Base-by-base conservation (phyloP, 1,140 invertebrate species). In the Bilobella aurantiaca region DNA sequence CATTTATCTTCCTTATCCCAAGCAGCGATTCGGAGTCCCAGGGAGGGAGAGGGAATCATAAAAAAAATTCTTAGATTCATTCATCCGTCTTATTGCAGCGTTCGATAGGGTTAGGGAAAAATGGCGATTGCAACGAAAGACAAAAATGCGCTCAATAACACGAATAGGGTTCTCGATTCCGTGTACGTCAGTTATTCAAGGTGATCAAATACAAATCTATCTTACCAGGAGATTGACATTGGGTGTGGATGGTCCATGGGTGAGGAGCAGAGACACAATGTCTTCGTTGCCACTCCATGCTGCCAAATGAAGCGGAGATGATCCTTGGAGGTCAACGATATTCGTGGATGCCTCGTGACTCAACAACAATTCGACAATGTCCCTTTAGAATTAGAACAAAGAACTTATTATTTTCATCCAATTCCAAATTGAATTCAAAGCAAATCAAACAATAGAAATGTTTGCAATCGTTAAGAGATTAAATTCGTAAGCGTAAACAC, bases 321-420 rank as follows among this genome's bases (percentile, higher is more conserved):
- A 93, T 18, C 91, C 91, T 75, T 90, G 86, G 49, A 82, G 81
- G 75, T 93, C 91, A 34, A 87, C 83, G 34, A 90, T 83, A 77
- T 94, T 94, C 30, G 90, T 87, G 1, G 89, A 91, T 1, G 93
- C 93, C 75, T 96, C 93, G 75, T 91, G 86, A 57, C 86, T 84
- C 60, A 96, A 79, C 56, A 98, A 79, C 21, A 93, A 77, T 66
- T 85, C 82, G 49, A 97, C 93, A 70, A 96, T 89, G 57, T 93
- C 90, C 76, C 93, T 95, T 75, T 70, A 73, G 64, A 69, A 72
- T 65, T 63, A 62, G 72, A 61, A 58, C 27, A 14, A 56, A 56
- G 21, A 14, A 56, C 8, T 8, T 42, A 42, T 18, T 42, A 42
- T 42, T n/a, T n/a, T n/a, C n/a, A n/a, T n/a, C n/a, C n/a, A n/a